Evolutionary conservation across 1,140 invertebrate genomes (phyloP), one percentile per base, ranked within the genome.

Genomic region (Diploscapter pachys): DNA sequence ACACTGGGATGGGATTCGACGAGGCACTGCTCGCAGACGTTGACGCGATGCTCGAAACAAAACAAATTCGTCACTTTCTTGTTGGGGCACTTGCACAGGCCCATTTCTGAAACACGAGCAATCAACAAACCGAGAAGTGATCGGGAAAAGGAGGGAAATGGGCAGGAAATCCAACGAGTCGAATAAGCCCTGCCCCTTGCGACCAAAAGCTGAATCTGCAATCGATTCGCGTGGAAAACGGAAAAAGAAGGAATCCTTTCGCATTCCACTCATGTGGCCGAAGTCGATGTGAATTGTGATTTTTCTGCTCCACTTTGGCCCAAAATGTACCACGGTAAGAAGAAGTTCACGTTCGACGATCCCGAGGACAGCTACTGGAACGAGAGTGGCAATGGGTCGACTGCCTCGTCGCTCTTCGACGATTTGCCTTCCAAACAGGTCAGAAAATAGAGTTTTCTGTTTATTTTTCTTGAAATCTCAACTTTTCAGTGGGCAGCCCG

Each of bases 1-100:
- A 98, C 95, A 89, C 93, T 93, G 52, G 93, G 91, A 88, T 98
- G 96, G 86, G 93, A 94, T 80, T 92, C 91, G 53, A 97, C 93
- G 90, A 98, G 92, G 89, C 96, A 98, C 89, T 94, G 90, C 89
- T 98, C 95, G 87, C 96, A 98, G 84, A 98, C 96, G 90, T 98
- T 98, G 3, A 98, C 95, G 82, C 94, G 88, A 86, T 98, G 96
- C 87, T 97, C 94, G 87, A 96, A 98, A 89, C 96, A 98, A 89
- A 98, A 98, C 85, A 96, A 91, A 88, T 95, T 97, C 64, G 95
- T 98, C 51, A 98, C 94, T 89, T 92, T 91, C 82, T 92, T 89
- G 87, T 97, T 96, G 9, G 95, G 94, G 88, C 96, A 98, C 86
- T 98, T 98, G 88, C 95, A 98, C 49, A 98, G 89, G 63, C 95